Percentiles rank a stretch among this genome's conserved stretches.
Conservation (phyloP, 2,888 invertebrate genomes). For the Arenicola marina region DNA sequence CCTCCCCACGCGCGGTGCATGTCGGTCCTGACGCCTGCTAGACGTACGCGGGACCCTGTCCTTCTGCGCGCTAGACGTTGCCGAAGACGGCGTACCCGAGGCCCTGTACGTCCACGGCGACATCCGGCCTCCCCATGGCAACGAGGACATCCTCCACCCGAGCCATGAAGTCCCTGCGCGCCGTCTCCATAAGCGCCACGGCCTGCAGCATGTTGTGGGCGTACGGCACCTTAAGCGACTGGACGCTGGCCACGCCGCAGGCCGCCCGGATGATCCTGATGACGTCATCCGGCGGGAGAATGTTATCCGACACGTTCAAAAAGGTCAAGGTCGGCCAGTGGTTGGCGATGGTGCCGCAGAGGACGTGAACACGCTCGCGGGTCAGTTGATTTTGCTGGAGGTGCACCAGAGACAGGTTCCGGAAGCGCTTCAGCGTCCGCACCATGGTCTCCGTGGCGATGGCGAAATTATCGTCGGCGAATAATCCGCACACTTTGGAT, state of each 20-base stretch:
- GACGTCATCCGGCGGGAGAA: conserved; percentile 36
- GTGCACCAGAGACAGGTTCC: conserved; percentile 39
- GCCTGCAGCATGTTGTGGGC: conserved; percentile 12
- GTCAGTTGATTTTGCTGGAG: conserved; percentile 44
- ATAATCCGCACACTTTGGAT: conserved; percentile 44
- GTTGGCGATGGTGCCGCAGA: conserved; percentile 34
- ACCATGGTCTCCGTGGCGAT: conserved; percentile 40
- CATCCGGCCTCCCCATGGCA: conserved; percentile 34
- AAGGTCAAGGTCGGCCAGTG: conserved; percentile 34
- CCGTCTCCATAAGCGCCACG: not conserved
- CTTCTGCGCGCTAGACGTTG: conserved; percentile 40
- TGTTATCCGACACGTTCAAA: conserved; percentile 42
- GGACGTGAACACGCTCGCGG: conserved; percentile 33
- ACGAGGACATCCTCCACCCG: conserved; percentile 24
- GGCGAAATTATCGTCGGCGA: conserved; percentile 40
- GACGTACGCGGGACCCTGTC: too few species aligned
- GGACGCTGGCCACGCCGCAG: conserved; percentile 37
- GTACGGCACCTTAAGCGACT: conserved; percentile 25
- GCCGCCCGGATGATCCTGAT: conserved; percentile 36
- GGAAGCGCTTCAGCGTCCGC: conserved; percentile 38
- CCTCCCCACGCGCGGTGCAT: too few species aligned
- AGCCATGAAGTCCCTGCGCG: not conserved
- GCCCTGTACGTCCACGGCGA: conserved; percentile 36
- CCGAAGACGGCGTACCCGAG: conserved; percentile 32
- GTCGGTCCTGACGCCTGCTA: too few species aligned